Evolutionary conservation across 2,113 vertebrate species (phyloP).

Genomic region (Ranitomeya variabilis): DNA sequence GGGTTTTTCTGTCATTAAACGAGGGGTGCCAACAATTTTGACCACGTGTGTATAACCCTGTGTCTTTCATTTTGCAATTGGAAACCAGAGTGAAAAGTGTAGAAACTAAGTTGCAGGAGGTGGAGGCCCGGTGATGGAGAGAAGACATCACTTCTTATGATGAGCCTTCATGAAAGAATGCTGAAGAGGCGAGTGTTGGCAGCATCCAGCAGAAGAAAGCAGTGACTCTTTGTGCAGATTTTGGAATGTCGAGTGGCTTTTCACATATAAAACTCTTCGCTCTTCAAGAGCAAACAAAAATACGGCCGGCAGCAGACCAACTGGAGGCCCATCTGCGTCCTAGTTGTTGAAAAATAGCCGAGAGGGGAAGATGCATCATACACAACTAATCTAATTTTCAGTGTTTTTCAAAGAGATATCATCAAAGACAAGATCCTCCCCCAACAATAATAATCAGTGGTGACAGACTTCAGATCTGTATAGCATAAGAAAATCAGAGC

Average conservation of each 20-base stretch:
- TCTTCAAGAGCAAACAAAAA: not conserved
- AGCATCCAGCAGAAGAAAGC: not conserved
- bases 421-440: not conserved
- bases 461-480: not conserved
- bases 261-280: conserved; percentile 9
- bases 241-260: conserved; percentile 41
- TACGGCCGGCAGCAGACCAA: conserved; percentile 14
- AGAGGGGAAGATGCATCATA: not conserved
- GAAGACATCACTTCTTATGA: not conserved
- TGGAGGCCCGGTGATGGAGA: not conserved
- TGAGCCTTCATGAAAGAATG: conserved; percentile 14
- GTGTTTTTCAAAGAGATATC: not conserved
- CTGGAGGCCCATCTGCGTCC: conserved; percentile 34
- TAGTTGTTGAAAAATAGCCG: conserved; percentile 31
- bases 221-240: not conserved
- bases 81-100: conserved; percentile 10
- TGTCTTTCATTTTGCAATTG: not conserved
- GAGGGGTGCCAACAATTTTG: no score
- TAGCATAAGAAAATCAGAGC: not conserved
- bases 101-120: conserved; percentile 41
- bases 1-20: no score
- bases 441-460: not conserved
- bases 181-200: not conserved
- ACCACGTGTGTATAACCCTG: no score
- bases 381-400: conserved; percentile 4